Percentiles rank a stretch among this genome's conserved stretches.
Conservation (phyloP, 2,797 vertebrate species). For the Fringilla coelebs region DNA sequence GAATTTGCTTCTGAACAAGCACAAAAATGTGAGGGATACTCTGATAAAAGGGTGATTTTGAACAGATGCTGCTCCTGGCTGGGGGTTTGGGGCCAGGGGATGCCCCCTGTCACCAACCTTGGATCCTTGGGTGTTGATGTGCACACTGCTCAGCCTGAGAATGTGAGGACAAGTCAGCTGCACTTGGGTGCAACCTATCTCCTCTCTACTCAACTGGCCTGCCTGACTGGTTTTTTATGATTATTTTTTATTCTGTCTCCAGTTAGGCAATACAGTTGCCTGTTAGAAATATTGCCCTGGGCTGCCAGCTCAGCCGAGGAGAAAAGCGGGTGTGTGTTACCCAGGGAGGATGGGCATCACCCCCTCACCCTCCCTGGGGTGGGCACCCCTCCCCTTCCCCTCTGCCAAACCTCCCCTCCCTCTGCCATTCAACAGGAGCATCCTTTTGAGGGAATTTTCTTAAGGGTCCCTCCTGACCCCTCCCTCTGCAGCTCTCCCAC, state of each 20-base stretch:
- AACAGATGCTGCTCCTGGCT: rapidly evolving
- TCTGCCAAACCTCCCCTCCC: rapidly evolving
- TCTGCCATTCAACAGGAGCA: background rate
- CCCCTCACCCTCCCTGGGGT: background rate
- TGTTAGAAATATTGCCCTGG: conserved; percentile 37
- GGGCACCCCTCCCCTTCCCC: background rate
- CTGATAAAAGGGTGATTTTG: background rate
- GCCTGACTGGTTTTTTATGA: conserved; percentile 45
- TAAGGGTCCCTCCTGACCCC: background rate
- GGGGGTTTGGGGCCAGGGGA: background rate
- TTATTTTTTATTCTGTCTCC: conserved; percentile 44
- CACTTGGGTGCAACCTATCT: conserved; percentile 52
- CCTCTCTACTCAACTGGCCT: background rate
- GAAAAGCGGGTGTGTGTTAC: conserved; percentile 16
- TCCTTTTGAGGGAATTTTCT: background rate
- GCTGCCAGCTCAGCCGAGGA: conserved; percentile 43
- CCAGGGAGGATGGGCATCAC: background rate
- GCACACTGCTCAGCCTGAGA: conserved; percentile 23
- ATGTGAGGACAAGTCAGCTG: conserved; percentile 31
- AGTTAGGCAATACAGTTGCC: conserved; percentile 28
- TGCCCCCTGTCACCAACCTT: background rate
- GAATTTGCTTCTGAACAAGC: background rate
- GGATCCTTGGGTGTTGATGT: background rate
- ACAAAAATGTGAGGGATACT: rapidly evolving
- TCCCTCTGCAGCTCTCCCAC: background rate